Evolutionary conservation across 2,113 vertebrate species (phyloP).

Genomic region (Grammomys dolichurus): DNA sequence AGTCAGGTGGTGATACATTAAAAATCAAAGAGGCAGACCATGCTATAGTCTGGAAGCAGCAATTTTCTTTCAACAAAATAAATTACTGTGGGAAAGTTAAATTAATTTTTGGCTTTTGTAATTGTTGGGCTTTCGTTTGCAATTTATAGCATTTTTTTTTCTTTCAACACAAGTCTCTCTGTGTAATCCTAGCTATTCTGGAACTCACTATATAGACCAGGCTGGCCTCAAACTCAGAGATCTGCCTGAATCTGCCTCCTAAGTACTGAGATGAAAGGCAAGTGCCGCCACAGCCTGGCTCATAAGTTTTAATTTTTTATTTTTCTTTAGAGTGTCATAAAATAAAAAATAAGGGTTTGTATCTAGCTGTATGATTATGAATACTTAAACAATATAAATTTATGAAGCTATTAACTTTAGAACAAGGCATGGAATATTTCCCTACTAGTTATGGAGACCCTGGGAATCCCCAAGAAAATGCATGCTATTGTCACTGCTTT

Average conservation of each 20-base stretch:
- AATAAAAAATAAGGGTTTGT: not conserved
- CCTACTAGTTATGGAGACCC: not conserved
- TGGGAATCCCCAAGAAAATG: not conserved
- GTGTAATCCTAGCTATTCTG: too few species aligned
- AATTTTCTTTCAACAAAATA: not conserved
- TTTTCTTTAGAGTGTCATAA: not conserved
- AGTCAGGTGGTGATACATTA: accelerated
- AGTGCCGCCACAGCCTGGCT: too few species aligned
- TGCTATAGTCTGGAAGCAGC: accelerated
- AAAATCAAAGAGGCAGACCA: not conserved
- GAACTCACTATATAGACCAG: too few species aligned
- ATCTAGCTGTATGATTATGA: not conserved
- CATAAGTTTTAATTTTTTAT: not conserved
- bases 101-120: slow-evolving; percentile 13
- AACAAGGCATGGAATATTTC: not conserved
- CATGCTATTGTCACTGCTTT: not conserved
- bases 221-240: too few species aligned
- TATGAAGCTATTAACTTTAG: not conserved
- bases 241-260: too few species aligned
- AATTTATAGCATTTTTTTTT: not conserved
- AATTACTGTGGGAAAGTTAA: not conserved
- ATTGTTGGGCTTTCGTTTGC: slow-evolving; percentile 22
- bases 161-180: too few species aligned
- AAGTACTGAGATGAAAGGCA: too few species aligned
- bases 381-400: not conserved